Base-by-base conservation (phyloP, 2,888 invertebrate species). In the Epistrophe grossulariae region DNA sequence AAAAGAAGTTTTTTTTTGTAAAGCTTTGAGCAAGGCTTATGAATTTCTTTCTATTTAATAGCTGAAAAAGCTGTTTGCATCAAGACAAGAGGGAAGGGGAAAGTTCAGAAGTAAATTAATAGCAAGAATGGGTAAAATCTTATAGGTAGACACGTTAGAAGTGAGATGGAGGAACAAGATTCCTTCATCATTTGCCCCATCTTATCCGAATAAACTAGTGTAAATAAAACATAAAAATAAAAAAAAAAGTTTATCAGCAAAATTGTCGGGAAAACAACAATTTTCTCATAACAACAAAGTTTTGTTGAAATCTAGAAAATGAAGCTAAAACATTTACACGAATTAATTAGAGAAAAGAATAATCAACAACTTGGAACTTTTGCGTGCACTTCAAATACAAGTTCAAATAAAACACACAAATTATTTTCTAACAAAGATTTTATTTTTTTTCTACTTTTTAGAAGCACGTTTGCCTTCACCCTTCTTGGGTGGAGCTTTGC, bases 401-500 rank as follows among this genome's bases (percentile, higher is more conserved):
- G n/a, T n/a, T n/a, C n/a, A 35, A 60, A 7, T 17, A 31, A 40
- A 13, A 24, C 62, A 43, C 4, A 3, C 15, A n/a, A 24, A 0
- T 66, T 11, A 17, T 68, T 68, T 68, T 48, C 10, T 35, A 17
- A 17, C 11, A 38, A 50, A 19, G 3, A 38, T 57, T 40, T 72
- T 66, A 7, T 60, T 17, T 13, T 19, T 40, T 40, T 64, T 62
- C 88, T 91, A 91, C 88, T 92, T 92, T 82, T 93, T 93, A 7
- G 91, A 89, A 6, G 91, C 90, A 28, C 92, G 90, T 88, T 92
- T 93, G 78, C 94, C 94, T 89, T 93, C 92, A 31, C 94, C 93
- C 71, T 94, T 93, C 79, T 94, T 93, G 66, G 95, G 93, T 81
- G 95, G 94, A 2, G 94, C 94, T 92, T 98, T 98, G 11, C 98